Conservation (phyloP, 2,888 invertebrate genomes). For the Idaea aversata region DNA sequence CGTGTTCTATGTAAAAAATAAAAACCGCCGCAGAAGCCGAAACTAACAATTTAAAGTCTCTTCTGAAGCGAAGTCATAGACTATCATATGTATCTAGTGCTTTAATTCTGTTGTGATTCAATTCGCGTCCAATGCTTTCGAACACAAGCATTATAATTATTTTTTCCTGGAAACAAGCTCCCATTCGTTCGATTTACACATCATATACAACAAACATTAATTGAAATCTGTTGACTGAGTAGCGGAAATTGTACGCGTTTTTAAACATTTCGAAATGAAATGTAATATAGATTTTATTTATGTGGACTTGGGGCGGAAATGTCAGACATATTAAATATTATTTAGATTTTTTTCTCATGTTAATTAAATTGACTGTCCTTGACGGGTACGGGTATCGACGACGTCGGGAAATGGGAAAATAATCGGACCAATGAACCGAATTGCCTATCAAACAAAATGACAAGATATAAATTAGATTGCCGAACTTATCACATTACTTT, state of each 20-base stretch:
- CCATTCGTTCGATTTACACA: neutral
- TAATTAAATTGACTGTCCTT: neutral
- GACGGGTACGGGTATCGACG: neutral
- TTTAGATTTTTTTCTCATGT: slow-evolving; percentile 1
- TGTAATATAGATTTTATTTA: neutral
- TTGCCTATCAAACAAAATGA: neutral
- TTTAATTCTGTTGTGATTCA: too few species aligned
- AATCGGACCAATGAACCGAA: neutral
- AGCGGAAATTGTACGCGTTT: neutral
- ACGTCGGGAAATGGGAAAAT: neutral
- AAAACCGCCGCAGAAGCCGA: too few species aligned
- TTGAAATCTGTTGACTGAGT: neutral
- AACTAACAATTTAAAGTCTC: too few species aligned
- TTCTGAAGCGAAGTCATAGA: too few species aligned
- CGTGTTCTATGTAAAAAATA: too few species aligned
- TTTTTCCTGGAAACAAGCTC: neutral
- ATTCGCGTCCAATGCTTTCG: neutral
- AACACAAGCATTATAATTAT: too few species aligned
- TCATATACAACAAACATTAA: neutral
- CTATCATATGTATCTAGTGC: too few species aligned
- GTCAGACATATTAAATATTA: neutral
- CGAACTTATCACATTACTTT: neutral
- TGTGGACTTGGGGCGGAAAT: neutral
- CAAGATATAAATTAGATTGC: neutral
- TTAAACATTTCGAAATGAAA: neutral